phyloP scores from a whole-genome alignment of 2,888 invertebrate species.

The Molorchus minor region DNA sequence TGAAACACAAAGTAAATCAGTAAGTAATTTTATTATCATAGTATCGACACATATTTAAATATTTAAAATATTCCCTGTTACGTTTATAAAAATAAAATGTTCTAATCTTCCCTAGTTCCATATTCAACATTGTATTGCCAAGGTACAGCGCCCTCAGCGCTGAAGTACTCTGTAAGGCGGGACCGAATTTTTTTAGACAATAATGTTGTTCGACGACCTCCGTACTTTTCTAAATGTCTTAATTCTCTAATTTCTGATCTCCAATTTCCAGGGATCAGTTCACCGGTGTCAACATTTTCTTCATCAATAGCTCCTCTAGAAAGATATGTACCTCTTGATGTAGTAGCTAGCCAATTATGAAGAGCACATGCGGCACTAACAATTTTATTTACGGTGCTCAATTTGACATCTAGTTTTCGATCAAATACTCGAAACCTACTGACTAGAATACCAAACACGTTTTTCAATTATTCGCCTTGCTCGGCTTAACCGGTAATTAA shows the following conservation, averaged over 20 bases:
- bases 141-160: no score
- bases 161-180: no score
- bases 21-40: not conserved
- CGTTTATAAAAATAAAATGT: no score
- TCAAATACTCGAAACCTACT: not conserved
- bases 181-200: no score
- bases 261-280: constrained; percentile 3
- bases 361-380: not conserved
- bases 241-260: no score
- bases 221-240: no score
- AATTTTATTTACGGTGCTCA: not conserved
- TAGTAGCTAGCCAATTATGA: constrained; percentile 17
- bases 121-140: no score
- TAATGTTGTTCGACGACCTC: no score
- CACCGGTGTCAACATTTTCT: constrained; percentile 17
- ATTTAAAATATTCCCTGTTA: no score
- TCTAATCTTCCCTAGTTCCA: no score
- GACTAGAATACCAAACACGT: no score
- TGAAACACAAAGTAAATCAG: not conserved
- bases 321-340: constrained; percentile 20
- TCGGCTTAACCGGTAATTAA: not conserved
- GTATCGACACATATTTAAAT: no score
- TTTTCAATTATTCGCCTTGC: not conserved
- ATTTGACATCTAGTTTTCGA: not conserved
- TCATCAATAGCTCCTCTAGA: constrained; percentile 21